Conservation (phyloP, 2,888 invertebrate genomes). For the Disparrhopalites patrizii region DNA sequence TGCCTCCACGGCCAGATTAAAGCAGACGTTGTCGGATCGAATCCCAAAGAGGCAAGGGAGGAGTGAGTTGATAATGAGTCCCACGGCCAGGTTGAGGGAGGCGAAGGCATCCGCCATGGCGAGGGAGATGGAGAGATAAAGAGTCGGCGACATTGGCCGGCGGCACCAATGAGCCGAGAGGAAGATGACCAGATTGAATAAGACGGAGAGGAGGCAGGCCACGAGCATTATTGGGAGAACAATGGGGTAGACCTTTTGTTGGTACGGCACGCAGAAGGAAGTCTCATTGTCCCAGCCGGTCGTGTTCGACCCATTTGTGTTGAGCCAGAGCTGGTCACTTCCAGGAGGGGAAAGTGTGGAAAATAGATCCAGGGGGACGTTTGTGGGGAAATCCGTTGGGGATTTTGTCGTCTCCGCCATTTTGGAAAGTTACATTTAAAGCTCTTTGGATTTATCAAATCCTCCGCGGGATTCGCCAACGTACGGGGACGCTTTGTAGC, state of each 20-base stretch:
- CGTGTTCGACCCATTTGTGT: too few relatives aligned
- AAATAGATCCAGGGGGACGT: too few relatives aligned
- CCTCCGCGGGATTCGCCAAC: too few relatives aligned
- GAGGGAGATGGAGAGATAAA: slow-evolving; percentile 59
- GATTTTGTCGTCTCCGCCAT: too few relatives aligned
- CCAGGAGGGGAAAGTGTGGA: too few relatives aligned
- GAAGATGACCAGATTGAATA: slow-evolving; percentile 58
- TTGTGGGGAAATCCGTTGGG: too few relatives aligned
- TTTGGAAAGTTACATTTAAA: too few relatives aligned
- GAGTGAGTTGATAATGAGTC: slow-evolving; percentile 57
- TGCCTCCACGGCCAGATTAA: slow-evolving; percentile 51
- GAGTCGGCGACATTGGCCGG: slow-evolving; percentile 58
- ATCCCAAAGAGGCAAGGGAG: slow-evolving; percentile 52
- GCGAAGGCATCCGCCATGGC: slow-evolving; percentile 60
- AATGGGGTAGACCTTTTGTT: slow-evolving; percentile 7
- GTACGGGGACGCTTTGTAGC: too few relatives aligned
- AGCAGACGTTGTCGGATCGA: slow-evolving; percentile 52
- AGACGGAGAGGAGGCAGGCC: slow-evolving; percentile 56
- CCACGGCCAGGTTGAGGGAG: slow-evolving; percentile 56
- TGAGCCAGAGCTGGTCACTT: too few relatives aligned
- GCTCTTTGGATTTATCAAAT: too few relatives aligned
- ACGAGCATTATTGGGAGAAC: slow-evolving; percentile 51
- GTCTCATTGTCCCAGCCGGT: too few relatives aligned
- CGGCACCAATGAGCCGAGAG: slow-evolving; percentile 58
- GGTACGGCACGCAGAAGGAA: too few relatives aligned